Evolutionary conservation across 2,797 vertebrate species (phyloP), one percentile per base, ranked within the genome.

Genomic region (Hoplostethus atlanticus): DNA sequence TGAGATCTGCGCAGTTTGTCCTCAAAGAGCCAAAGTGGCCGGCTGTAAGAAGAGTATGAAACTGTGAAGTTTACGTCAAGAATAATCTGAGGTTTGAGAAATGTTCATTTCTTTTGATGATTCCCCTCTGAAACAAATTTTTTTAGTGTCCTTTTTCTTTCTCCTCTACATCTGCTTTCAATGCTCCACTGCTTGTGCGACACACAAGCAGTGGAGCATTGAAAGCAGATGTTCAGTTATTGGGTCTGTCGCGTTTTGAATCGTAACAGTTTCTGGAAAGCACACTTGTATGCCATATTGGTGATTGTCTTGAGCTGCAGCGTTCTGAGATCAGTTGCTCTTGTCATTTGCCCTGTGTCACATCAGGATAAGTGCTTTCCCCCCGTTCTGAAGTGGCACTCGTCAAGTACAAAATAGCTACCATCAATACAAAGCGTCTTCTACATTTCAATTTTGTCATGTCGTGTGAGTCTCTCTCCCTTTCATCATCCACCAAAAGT

Each of bases 191-290:
- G 3, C 6, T 34, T 34, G 31, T 34, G 31, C 2, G 6, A 0
- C 31, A 34, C 31, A 34, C 6, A 6, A 34, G 31, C 31, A 34
- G 31, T 34, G 6, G 31, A 34, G 31, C 31, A 34, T 6, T 4
- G 31, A 34, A 34, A 34, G 6, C 34, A 34, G 2, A 34, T 34
- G 3, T 34, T 34, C 34, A 34, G 6, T 34, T 34, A 34, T 5
- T 34, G 34, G 34, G 34, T 34, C 6, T 34, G 34, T 34, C 4
- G 34, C 34, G 3, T 21, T 34, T 34, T 3, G 42, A 36, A 63
- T 58, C 46, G 28, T 16, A n/a, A 67, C 30, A 30, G 53, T 74
- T 64, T 69, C 51, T 54, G 8, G n/a, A 28, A 50, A 9, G n/a
- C 8, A 59, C n/a, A 46, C 38, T 47, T 64, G 60, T 17, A 58